Evolutionary conservation across 1,140 invertebrate genomes (phyloP).

Genomic region (Arion vulgaris): DNA sequence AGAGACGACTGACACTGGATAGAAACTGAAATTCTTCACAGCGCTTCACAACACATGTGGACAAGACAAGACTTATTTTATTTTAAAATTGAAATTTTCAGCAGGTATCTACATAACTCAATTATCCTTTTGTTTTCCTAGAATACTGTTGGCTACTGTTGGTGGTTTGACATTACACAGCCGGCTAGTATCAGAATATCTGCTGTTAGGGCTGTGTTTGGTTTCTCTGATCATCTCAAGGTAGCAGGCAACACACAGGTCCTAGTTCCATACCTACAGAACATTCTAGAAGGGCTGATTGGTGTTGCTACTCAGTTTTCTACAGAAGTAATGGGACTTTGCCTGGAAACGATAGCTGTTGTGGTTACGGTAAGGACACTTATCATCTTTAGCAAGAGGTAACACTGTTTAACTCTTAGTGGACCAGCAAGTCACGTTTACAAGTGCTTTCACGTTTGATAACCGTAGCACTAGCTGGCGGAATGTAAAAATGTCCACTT

Average conservation of each 20-base stretch:
- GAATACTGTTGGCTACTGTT: conserved; percentile 79
- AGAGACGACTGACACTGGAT: no score
- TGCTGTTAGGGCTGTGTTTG: conserved; percentile 73
- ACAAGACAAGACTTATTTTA: no score
- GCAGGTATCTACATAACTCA: no score
- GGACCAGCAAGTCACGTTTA: not conserved
- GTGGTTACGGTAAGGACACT: conserved; percentile 78
- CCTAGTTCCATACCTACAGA: conserved; percentile 74
- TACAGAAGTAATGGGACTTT: conserved; percentile 78
- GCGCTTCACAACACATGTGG: no score
- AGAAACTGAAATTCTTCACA: no score
- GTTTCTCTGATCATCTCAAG: conserved; percentile 77
- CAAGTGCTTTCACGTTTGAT: not conserved
- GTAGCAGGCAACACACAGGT: conserved; percentile 67
- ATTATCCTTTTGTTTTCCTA: conserved; percentile 62
- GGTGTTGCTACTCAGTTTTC: conserved; percentile 75
- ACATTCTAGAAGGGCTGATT: conserved; percentile 75
- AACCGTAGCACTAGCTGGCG: no score
- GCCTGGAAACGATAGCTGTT: conserved; percentile 80
- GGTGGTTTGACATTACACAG: conserved; percentile 77
- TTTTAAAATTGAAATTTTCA: no score
- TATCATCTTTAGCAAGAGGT: not conserved
- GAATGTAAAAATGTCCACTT: no score
- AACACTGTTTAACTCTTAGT: not conserved
- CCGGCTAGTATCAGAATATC: conserved; percentile 74